Percentiles rank a stretch among this genome's conserved stretches.
phyloP scores from a whole-genome alignment of 2,888 invertebrate genomes.

The Alentia gelatinosa region DNA sequence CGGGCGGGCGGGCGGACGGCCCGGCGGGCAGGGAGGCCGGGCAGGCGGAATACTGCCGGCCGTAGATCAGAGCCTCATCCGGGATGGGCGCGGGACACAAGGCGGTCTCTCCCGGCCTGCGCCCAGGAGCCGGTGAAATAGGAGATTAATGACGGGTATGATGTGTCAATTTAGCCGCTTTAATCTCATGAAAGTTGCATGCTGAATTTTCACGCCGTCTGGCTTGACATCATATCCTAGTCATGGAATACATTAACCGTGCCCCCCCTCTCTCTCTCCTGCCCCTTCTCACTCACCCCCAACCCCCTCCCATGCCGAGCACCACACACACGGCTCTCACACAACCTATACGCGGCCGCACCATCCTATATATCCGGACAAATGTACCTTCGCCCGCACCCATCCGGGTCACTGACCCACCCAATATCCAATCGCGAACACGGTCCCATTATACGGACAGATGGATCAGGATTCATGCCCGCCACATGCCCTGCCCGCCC shows the following conservation, averaged over 20 bases:
- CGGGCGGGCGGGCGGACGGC: background rate
- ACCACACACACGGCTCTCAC: background rate
- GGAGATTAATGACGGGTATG: slow-evolving; percentile 44
- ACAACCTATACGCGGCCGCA: background rate
- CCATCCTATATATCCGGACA: background rate
- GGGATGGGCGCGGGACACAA: background rate
- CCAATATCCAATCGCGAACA: background rate
- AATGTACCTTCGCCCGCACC: background rate
- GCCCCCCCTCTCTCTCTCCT: background rate
- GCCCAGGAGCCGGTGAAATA: slow-evolving; percentile 26
- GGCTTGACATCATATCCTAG: slow-evolving; percentile 27
- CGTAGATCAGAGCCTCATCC: background rate
- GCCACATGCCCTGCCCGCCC: background rate
- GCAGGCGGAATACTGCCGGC: background rate
- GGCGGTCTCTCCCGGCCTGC: background rate
- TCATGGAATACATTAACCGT: slow-evolving; percentile 42
- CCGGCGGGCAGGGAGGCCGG: background rate
- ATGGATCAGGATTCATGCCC: background rate
- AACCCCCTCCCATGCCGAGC: background rate
- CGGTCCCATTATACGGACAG: too few species aligned
- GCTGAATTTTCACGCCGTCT: slow-evolving; percentile 49
- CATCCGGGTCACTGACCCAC: background rate
- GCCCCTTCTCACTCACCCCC: background rate
- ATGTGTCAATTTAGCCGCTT: slow-evolving; percentile 50
- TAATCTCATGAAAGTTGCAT: slow-evolving; percentile 56